phyloP scores from a whole-genome alignment of 2,888 invertebrate genomes.

The Nematopogon swammerdamellus region DNA sequence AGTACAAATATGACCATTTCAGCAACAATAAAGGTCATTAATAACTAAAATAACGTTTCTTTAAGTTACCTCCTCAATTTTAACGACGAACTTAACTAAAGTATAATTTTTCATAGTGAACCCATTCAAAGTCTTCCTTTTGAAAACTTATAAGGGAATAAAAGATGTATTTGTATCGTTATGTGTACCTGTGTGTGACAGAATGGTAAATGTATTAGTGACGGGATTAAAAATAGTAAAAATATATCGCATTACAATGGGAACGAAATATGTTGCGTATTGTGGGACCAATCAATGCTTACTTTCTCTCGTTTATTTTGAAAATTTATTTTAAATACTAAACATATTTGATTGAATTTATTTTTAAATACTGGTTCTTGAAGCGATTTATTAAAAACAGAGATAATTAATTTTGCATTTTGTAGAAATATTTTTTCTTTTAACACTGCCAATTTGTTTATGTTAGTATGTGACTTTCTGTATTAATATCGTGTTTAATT shows the following conservation, averaged over 20 bases:
- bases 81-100: constrained; percentile 29
- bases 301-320: constrained; percentile 13
- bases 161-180: too few species aligned
- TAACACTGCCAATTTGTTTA: too few species aligned
- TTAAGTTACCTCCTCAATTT: background rate
- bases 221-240: constrained; percentile 30
- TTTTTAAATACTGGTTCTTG: background rate
- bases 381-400: too few species aligned
- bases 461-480: too few species aligned
- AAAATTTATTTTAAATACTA: background rate
- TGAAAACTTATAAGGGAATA: too few species aligned
- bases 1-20: background rate
- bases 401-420: too few species aligned
- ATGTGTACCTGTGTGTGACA: too few species aligned
- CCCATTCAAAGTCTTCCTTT: background rate
- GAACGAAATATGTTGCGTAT: constrained; percentile 40
- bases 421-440: too few species aligned
- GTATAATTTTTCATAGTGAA: constrained; percentile 37
- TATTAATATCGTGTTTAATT: too few species aligned
- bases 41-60: background rate
- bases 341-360: background rate
- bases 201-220: too few species aligned
- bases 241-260: constrained; percentile 51
- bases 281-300: constrained; percentile 48
- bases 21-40: background rate